A percentile compares a stretch with the other conserved stretches of the same genome.
Conservation (phyloP, 2,797 vertebrate genomes). For the Helarctos malayanus region DNA sequence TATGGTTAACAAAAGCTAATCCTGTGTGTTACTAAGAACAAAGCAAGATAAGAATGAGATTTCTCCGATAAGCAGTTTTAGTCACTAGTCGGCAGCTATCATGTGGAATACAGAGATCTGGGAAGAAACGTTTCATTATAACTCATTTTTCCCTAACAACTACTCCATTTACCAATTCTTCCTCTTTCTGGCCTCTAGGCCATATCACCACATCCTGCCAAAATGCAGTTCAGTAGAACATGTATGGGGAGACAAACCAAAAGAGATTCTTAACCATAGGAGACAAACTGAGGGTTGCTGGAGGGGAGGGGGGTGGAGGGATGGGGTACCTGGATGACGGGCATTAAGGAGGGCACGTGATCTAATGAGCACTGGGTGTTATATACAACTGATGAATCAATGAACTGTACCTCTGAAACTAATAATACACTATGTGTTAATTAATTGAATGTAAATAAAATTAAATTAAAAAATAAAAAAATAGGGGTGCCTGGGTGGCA, state of each 20-base stretch:
- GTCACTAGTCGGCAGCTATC: neutral
- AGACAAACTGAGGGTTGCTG: neutral
- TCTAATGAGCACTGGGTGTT: neutral
- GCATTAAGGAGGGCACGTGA: neutral
- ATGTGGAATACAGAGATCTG: neutral
- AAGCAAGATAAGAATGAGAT: neutral
- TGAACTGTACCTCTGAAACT: neutral
- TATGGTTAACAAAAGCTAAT: neutral
- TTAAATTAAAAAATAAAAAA: neutral
- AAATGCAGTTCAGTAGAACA: neutral
- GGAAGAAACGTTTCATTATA: neutral
- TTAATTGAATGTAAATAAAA: neutral
- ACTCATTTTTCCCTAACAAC: neutral
- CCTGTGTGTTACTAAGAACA: neutral
- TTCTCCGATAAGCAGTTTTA: neutral
- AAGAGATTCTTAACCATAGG: neutral
- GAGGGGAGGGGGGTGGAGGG: neutral
- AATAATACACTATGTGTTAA: neutral
- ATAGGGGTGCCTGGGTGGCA: too few relatives aligned
- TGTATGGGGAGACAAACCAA: neutral
- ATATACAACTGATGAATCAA: neutral
- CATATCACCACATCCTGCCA: neutral
- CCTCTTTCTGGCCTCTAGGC: neutral
- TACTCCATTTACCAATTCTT: neutral
- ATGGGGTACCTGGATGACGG: neutral